Evolutionary conservation across 2,888 invertebrate genomes (phyloP).

Genomic region (Nomada goodeniana): DNA sequence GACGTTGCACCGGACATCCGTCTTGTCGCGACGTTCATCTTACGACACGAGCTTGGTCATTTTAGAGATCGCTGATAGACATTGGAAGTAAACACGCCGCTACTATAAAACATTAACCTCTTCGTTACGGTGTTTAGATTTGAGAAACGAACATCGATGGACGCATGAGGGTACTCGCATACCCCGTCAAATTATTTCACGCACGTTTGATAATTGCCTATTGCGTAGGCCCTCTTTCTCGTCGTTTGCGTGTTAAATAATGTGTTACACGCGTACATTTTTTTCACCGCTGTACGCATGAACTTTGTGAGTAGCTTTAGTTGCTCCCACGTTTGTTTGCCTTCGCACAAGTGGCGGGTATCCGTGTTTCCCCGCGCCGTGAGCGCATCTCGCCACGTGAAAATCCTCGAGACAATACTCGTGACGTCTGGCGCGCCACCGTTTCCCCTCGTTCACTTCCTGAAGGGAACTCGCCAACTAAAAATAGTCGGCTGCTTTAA

Average conservation of each 20-base stretch:
- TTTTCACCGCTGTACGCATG: no score
- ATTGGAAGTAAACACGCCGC: neutral
- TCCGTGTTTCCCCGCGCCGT: neutral
- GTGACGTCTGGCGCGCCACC: slow-evolving; percentile 49
- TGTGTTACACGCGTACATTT: no score
- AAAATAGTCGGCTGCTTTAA: slow-evolving; percentile 73
- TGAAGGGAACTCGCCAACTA: slow-evolving; percentile 72
- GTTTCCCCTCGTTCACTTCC: slow-evolving; percentile 64
- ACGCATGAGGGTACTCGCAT: no score
- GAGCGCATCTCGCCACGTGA: slow-evolving; percentile 38
- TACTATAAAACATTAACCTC: no score
- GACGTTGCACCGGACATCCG: slow-evolving; percentile 44
- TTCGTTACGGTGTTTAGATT: no score
- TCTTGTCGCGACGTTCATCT: neutral
- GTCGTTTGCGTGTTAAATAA: no score
- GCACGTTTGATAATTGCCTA: no score
- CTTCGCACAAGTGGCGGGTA: neutral
- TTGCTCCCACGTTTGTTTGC: slow-evolving; percentile 1
- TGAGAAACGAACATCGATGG: no score
- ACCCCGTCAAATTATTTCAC: no score
- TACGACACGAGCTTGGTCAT: neutral
- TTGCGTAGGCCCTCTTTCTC: no score
- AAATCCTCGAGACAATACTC: slow-evolving; percentile 61
- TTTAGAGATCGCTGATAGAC: neutral
- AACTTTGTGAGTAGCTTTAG: no score